A percentile compares a stretch with the other conserved stretches of the same genome.
phyloP scores from a whole-genome alignment of 2,888 invertebrate genomes.

The Hirtodrosophila histrioides region DNA sequence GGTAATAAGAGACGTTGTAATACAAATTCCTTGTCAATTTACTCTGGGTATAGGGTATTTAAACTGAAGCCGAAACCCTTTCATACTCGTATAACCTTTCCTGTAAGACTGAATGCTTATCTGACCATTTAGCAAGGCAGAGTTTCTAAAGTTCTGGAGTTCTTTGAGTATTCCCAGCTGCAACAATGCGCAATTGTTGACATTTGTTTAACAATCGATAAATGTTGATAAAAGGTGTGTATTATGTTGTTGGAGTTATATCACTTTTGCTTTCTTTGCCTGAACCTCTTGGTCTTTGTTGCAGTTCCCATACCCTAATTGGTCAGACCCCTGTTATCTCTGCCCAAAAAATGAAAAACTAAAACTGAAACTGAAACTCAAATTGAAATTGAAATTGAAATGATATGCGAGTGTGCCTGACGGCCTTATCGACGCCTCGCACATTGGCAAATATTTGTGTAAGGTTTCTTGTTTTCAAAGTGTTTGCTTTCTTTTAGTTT shows the following conservation, averaged over 20 bases:
- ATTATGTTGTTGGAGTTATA: constrained; percentile 27
- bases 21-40: too few species aligned
- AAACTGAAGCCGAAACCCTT: constrained; percentile 35
- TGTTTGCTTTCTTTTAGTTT: background rate
- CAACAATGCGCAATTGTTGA: constrained; percentile 78
- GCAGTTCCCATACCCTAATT: constrained; percentile 63
- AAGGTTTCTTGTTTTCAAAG: constrained; percentile 34
- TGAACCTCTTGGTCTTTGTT: constrained; percentile 43
- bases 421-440: constrained; percentile 51
- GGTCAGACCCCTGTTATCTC: constrained; percentile 61
- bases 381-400: constrained; percentile 31
- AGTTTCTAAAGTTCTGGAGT: constrained; percentile 29
- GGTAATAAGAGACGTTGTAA: too few species aligned
- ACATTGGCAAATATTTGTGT: constrained; percentile 73
- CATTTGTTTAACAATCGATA: constrained; percentile 75
- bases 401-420: constrained; percentile 41
- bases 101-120: constrained; percentile 45
- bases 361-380: constrained; percentile 1
- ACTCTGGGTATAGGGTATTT: constrained; percentile 16
- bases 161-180: constrained; percentile 57
- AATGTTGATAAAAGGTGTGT: constrained; percentile 64
- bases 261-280: constrained; percentile 61
- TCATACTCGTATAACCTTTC: constrained; percentile 26
- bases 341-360: constrained; percentile 26
- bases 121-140: constrained; percentile 59